Base-by-base conservation (phyloP, 2,113 vertebrate species). In the Strix uralensis region DNA sequence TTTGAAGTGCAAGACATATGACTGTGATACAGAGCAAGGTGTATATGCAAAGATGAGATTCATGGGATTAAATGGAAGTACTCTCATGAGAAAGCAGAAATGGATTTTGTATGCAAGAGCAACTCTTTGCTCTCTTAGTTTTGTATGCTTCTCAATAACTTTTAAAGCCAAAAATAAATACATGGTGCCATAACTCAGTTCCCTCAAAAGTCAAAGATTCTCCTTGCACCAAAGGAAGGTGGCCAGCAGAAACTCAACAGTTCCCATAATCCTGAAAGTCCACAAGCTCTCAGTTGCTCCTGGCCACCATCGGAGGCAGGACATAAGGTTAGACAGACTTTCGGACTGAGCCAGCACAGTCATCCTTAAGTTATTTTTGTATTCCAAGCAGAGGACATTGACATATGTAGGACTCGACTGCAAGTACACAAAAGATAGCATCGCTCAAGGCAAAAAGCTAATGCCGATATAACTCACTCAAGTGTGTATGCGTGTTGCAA, bases 401-500 rank as follows among this genome's bases (percentile, higher is more conserved):
- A 81, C 81, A 91, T 42, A 73, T 82, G 72, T 88, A 89, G 67
- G 54, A 65, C 63, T 65, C 81, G 44, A 92, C 78, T 81, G 59
- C 19, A 36, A 88, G 47, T 55, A 86, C 69, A 75, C 86, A 81
- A 78, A 88, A 52, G 57, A 59, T 34, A 91, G 15, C n/a, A 70
- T 44, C 1, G 42, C 69, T 82, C 36, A 77, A 82, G 65, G 87
- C 94, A 87, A 77, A 49, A 90, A 66, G 54, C 40, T 80, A n/a
- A 90, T 40, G 51, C 65, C 5, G 4, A 27, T 55, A 19, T 57
- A 86, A 86, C 20, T 86, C 91, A 46, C 59, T 59, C 5, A 4
- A 54, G 40, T 20, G 65, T 0, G 0, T 52, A 13, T 2, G 26
- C 0, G 2, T 34, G 78, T 4, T 77, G 72, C 72, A 89, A 52